Evolutionary conservation across 2,113 vertebrate species (phyloP).

Genomic region (Oryzias woworae): DNA sequence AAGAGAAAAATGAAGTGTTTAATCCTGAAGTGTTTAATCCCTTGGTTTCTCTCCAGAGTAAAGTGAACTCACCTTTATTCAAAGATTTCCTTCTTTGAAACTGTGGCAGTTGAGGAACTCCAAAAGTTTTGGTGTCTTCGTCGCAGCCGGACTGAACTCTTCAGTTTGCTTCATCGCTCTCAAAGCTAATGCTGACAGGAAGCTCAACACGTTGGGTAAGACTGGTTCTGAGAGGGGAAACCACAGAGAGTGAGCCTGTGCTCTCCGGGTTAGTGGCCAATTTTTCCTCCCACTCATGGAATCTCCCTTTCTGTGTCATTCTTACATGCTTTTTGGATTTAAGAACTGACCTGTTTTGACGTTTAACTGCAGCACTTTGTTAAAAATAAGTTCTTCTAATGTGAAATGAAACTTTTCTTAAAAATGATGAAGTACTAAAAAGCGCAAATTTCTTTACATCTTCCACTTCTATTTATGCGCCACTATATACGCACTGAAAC

Average conservation of each 20-base stretch:
- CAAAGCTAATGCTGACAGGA: neutral
- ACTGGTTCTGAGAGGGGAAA: conserved; percentile 39
- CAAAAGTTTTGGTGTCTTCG: neutral
- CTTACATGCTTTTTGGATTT: neutral
- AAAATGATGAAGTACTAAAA: too few species aligned
- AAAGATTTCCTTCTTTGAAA: neutral
- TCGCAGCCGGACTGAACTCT: neutral
- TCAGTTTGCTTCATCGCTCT: neutral
- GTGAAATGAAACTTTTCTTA: too few species aligned
- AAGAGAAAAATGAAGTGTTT: too few species aligned
- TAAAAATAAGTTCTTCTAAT: too few species aligned
- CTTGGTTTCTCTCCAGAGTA: too few species aligned
- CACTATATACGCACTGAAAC: too few species aligned
- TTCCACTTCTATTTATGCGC: too few species aligned
- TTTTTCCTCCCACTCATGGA: neutral
- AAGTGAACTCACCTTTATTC: conserved; percentile 37
- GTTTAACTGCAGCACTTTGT: too few species aligned
- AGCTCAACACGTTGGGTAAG: conserved; percentile 23
- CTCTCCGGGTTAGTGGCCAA: neutral
- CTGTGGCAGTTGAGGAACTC: neutral
- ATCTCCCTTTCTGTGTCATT: neutral
- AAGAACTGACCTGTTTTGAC: neutral
- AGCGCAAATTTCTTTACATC: too few species aligned
- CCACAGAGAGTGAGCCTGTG: conserved; percentile 21
- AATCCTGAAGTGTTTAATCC: too few species aligned